Evolutionary conservation across 2,888 invertebrate species (phyloP).

Genomic region (Sinotaia quadrata): DNA sequence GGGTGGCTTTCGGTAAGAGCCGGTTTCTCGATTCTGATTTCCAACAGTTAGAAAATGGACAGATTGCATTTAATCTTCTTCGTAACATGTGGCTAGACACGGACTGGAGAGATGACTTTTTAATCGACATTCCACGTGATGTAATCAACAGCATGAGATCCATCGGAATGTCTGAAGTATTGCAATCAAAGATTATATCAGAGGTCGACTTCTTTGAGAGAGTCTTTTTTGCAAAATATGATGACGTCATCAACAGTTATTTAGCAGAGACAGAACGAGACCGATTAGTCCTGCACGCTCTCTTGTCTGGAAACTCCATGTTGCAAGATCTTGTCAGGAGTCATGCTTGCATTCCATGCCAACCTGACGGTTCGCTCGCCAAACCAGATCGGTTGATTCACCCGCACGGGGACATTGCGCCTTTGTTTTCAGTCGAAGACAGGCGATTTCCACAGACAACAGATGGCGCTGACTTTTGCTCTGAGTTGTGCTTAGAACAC

Average conservation of each 20-base stretch:
- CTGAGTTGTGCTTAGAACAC: background rate
- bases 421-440: background rate
- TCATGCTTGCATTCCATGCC: conserved; percentile 12
- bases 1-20: background rate
- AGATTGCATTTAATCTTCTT: background rate
- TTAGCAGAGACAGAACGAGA: background rate
- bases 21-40: conserved; percentile 8
- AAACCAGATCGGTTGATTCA: background rate
- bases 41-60: background rate
- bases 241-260: background rate
- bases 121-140: conserved; percentile 9
- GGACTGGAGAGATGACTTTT: background rate
- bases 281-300: conserved; percentile 15
- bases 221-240: conserved; percentile 3
- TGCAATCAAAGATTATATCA: background rate
- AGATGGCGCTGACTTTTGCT: background rate
- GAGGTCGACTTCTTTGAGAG: background rate
- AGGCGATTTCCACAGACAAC: conserved; percentile 1
- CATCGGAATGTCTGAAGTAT: background rate
- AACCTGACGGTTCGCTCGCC: conserved; percentile 5
- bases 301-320: background rate
- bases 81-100: background rate
- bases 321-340: conserved; percentile 4
- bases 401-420: conserved; percentile 3
- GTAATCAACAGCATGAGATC: background rate